Evolutionary conservation across 2,888 invertebrate species (phyloP), one percentile per base, ranked within the genome.

Genomic region (Luperina testacea): DNA sequence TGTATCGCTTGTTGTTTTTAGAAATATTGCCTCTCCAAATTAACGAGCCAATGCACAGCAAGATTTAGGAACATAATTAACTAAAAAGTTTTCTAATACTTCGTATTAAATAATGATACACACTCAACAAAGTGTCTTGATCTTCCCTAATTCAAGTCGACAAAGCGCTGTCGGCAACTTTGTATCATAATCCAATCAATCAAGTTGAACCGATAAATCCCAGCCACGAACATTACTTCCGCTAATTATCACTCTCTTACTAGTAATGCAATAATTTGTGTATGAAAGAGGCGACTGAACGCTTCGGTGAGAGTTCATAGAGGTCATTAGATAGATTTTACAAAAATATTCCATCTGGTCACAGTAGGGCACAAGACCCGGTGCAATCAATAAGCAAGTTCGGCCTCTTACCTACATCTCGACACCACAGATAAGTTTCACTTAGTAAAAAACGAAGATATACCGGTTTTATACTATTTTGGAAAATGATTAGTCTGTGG

Each of bases 401-500:
- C 17, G 61, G 72, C 67, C 84, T 76, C 78, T 84, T 87, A 87
- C 73, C 64, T 83, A 83, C 64, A 81, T 78, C 68, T 80, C 64
- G 59, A 80, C 48, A 86, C 75, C 71, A 80, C 51, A 83, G 77
- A 68, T 82, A 74, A 84, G 72, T 84, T 88, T 88, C 85, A 80
- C 80, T 71, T 69, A 68, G 59, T 78, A 79, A 82, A 86, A 84
- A 85, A 80, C 75, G 83, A 84, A 81, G 81, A 77, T 80, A 83
- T 87, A 88, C 90, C 88, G 87, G 87, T 87, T 88, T 75, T 71
- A 59, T 74, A 76, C 64, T 67, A 82, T 79, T 78, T 77, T 81
- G 72, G 75, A 72, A 86, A 83, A 83, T 82, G 65, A 87, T 87
- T 87, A 83, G 72, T 71, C 82, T 82, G 74, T 81, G 81, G 80